Evolutionary conservation across 2,888 invertebrate genomes (phyloP), one percentile per base, ranked within the genome.

Genomic region (Patella depressa): DNA sequence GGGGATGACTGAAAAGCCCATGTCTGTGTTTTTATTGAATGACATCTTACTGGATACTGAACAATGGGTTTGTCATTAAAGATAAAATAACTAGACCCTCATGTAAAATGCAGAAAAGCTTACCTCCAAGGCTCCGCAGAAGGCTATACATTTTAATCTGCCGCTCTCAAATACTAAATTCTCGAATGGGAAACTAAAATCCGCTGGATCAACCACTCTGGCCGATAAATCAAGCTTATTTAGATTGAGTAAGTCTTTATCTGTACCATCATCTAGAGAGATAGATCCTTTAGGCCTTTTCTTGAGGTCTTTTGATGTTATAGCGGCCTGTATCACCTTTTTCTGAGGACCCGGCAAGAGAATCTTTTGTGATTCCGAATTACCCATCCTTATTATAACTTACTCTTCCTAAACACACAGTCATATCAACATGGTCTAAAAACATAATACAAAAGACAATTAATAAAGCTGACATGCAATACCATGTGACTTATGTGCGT

Each of bases 161-260:
- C 89, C 89, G 7, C 89, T 88, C 76, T 88, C 88, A 80, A 89
- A 88, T 2, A 86, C 84, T 3, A 88, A 81, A 76, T 89, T 89
- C 79, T 89, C 89, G 77, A 88, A 88, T 0, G 87, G 88, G 76
- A 85, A 88, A 17, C 78, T 79, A 73, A 88, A 87, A n/a, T 84
- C n/a, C 11, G 24, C 65, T 19, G 65, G 65, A 65, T 65, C 24
- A 9, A 24, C 24, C 11, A 65, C 65, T 9, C 65, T 65, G 19
- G 65, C 65, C 19, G 65, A 19, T 14, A 65, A 65, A 65, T 65
- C 65, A 19, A 65, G 15, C 24, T 19, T 65, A 24, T 65, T 24
- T 24, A 65, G 24, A 65, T 65, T 65, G 7, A 9, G 5, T 9
- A 45, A 45, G 0, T 45, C 45, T 24, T 19, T 24, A 11, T 19